These are phyloP conservation scores for Halictus ligatus DNA, from an alignment of 2,888 invertebrate species.

Conservation along the genomic window DNA sequence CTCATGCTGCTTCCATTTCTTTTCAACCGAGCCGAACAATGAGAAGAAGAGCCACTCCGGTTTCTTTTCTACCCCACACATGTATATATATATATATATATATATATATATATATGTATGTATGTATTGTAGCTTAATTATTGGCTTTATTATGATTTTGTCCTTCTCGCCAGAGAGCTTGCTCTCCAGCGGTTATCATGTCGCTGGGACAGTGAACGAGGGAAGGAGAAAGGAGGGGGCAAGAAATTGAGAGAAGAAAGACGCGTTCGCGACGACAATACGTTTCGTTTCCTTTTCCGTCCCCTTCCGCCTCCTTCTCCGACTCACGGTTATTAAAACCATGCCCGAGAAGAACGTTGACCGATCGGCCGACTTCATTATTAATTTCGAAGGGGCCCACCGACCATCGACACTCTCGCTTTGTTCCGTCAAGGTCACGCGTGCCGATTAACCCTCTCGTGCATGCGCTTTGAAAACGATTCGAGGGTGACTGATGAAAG, in stretches of 20 bases:
- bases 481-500: constrained; percentile 51
- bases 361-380: constrained; percentile 74
- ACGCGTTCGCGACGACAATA: constrained; percentile 65
- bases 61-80: constrained; percentile 54
- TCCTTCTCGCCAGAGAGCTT: constrained; percentile 72
- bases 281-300: constrained; percentile 42
- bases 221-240: constrained; percentile 6
- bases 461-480: constrained; percentile 35
- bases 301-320: constrained; percentile 51
- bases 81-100: constrained; percentile 16
- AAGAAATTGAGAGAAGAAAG: constrained; percentile 35
- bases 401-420: constrained; percentile 70
- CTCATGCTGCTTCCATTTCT: constrained; percentile 66
- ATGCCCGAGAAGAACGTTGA: constrained; percentile 64
- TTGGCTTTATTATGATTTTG: constrained; percentile 82
- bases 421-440: constrained; percentile 61
- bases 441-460: constrained; percentile 63
- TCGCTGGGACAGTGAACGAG: constrained; percentile 16
- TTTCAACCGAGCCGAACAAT: constrained; percentile 79
- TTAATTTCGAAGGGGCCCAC: constrained; percentile 73
- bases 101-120: constrained; percentile 39
- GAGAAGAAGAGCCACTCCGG: constrained; percentile 72
- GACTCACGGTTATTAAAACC: constrained; percentile 75
- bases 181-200: constrained; percentile 52
- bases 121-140: constrained; percentile 78